Percentiles rank a stretch among this genome's conserved stretches.
phyloP scores from a whole-genome alignment of 2,797 vertebrate species.

The Lycodopsis pacificus region DNA sequence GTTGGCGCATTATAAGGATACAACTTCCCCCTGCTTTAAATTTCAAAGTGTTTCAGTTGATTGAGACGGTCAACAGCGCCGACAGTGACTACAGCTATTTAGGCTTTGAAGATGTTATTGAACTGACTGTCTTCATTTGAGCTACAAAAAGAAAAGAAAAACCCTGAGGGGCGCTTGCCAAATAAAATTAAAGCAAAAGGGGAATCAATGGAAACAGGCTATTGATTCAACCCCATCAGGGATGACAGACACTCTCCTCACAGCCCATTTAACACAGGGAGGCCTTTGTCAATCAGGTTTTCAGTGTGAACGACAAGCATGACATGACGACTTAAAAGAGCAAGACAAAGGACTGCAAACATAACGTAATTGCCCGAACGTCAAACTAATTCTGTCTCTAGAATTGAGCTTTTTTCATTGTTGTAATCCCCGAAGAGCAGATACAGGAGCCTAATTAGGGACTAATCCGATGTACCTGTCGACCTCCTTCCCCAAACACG shows the following conservation, averaged over 20 bases:
- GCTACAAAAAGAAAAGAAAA: slow-evolving; percentile 26
- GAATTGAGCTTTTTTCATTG: slow-evolving; percentile 22
- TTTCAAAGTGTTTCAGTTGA: slow-evolving; percentile 51
- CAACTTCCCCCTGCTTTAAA: slow-evolving; percentile 27
- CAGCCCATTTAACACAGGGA: slow-evolving; percentile 67
- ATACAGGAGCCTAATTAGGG: slow-evolving; percentile 55
- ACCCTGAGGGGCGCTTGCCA: slow-evolving; percentile 43
- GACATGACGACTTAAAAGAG: slow-evolving; percentile 46
- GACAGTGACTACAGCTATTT: slow-evolving; percentile 42
- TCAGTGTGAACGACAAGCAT: slow-evolving; percentile 53
- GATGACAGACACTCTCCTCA: slow-evolving; percentile 59
- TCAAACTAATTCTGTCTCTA: slow-evolving; percentile 27
- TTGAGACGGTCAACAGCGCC: slow-evolving; percentile 24
- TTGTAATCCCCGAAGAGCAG: slow-evolving; percentile 27
- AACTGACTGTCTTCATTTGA: slow-evolving; percentile 63
- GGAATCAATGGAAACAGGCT: slow-evolving; percentile 65
- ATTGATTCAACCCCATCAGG: slow-evolving; percentile 68
- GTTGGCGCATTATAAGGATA: slow-evolving; percentile 31
- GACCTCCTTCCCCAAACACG: slow-evolving; percentile 3
- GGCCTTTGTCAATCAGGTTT: slow-evolving; percentile 61
- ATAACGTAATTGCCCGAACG: slow-evolving; percentile 24
- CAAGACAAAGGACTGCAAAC: slow-evolving; percentile 42
- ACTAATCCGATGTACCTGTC: slow-evolving; percentile 53
- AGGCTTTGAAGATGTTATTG: slow-evolving; percentile 51
- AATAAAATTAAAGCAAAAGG: slow-evolving; percentile 64